phyloP scores from a whole-genome alignment of 2,888 invertebrate genomes.

The Lomographa bimaculata region DNA sequence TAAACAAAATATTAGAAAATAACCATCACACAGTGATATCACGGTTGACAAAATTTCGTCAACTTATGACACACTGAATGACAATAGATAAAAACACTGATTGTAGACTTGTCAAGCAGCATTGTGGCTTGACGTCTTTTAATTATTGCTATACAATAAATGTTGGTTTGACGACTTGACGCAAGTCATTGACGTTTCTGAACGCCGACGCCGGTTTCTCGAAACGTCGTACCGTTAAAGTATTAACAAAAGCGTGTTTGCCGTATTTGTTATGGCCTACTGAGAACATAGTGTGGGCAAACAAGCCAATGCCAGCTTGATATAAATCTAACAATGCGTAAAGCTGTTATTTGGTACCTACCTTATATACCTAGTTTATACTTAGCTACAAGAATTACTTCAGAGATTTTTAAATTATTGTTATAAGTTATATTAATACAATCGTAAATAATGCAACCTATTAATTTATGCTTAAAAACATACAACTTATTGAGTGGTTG shows the following conservation, averaged over 20 bases:
- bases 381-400: no score
- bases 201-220: neutral
- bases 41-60: slow-evolving; percentile 37
- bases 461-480: no score
- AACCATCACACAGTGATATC: slow-evolving; percentile 36
- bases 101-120: slow-evolving; percentile 6
- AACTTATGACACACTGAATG: slow-evolving; percentile 1
- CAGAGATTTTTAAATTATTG: no score
- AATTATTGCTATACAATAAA: slow-evolving; percentile 4
- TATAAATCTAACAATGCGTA: no score
- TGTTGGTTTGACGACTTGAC: neutral
- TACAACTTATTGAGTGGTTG: no score
- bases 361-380: no score
- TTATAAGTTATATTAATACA: no score
- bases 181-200: slow-evolving; percentile 2
- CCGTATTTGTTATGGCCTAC: neutral
- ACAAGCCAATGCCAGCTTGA: neutral
- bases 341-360: no score
- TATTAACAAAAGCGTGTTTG: slow-evolving; percentile 5
- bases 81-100: slow-evolving; percentile 17
- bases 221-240: neutral
- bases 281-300: neutral
- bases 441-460: no score
- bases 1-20: slow-evolving; percentile 22
- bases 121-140: slow-evolving; percentile 11